These are phyloP conservation scores for Phalanger gymnotis DNA, from an alignment of 2,797 vertebrate genomes.

Conservation along the genomic window DNA sequence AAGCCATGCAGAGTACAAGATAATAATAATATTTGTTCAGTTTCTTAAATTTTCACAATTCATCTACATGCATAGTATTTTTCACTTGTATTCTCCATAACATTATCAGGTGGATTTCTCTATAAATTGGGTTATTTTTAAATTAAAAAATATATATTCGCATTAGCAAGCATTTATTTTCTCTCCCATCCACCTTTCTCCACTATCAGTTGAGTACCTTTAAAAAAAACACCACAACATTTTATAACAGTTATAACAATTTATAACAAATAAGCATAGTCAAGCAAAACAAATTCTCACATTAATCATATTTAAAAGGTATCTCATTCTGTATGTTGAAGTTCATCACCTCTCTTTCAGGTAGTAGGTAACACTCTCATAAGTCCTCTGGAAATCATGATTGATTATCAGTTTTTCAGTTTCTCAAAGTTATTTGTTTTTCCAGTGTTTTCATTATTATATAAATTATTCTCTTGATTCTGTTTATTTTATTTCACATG, in stretches of 20 bases:
- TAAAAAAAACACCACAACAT: neutral
- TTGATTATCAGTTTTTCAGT: neutral
- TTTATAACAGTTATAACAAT: neutral
- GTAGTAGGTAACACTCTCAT: neutral
- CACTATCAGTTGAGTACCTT: neutral
- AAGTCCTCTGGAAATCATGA: neutral
- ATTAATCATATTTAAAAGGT: neutral
- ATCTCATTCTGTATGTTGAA: neutral
- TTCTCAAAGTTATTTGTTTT: neutral
- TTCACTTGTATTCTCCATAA: neutral
- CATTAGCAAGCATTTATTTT: neutral
- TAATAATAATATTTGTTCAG: neutral
- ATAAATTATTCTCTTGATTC: neutral
- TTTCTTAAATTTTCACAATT: neutral
- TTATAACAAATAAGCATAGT: neutral
- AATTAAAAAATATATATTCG: neutral
- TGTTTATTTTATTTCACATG: neutral
- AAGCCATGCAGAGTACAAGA: neutral
- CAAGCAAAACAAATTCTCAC: neutral
- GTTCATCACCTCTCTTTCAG: neutral
- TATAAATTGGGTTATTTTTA: neutral
- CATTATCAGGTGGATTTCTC: neutral
- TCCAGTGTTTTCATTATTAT: neutral
- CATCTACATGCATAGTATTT: neutral
- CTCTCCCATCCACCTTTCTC: neutral